Base-by-base conservation (phyloP, 64 coral and sea anemone genomes). In the Actinia tenebrosa region DNA sequence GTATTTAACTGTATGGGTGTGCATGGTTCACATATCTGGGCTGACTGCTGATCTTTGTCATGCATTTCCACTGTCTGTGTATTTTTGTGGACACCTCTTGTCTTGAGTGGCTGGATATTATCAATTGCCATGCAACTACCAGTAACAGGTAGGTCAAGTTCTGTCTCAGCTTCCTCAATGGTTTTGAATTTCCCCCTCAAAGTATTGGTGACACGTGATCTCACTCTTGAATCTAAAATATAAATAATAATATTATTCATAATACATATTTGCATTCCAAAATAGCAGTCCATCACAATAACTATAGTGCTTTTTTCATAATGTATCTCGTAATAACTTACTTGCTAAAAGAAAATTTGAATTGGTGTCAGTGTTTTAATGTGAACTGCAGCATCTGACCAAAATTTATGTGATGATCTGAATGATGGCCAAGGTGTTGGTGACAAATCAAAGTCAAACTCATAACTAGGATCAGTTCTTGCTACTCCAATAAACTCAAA, bases 291-390 rank as follows among this genome's bases (percentile, higher is more conserved):
- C 78, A 45, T 52, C 30, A 37, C 30, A 37, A 37, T 37, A 37
- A 37, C 30, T 37, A 37, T 37, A 37, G 30, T 37, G 30, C 30
- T 37, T 37, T 16, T 43, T 79, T 79, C 3, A 25, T 79, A n/a
- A 20, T 43, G 10, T 79, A 79, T 79, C 47, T 50, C 30, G 30
- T 37, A 37, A 37, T 80, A 7, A 79, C 77, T 79, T 25, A 86
- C 89, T 63, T 86, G 89, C 54, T 30, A 91, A 80, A 18, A 91
- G 44, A 53, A 91, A 62, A 91, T 89, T 89, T 89, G 87, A 89
- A 25, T 2, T 60, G 16, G 89, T 86, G 30, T 44, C 53, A 37
- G 30, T 22, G 17, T 53, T 69, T 91, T 62, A 11, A 91, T 87
- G 66, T 88, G 80, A 18, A 16, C 14, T 25, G 80, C 86, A 44